Conservation (phyloP, 2,113 vertebrate genomes). For the Mobula birostris region DNA sequence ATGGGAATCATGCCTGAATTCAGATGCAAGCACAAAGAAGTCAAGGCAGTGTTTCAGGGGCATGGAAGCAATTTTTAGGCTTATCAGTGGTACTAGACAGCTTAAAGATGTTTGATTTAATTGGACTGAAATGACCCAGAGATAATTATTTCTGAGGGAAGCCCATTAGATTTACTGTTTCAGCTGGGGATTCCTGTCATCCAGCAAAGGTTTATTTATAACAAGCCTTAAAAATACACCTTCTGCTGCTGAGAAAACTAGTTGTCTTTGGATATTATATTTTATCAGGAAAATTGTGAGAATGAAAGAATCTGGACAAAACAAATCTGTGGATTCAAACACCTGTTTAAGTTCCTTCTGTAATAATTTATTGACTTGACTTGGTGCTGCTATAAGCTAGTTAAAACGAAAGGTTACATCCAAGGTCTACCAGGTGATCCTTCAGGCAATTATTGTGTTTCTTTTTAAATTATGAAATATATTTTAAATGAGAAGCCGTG, state of each 20-base stretch:
- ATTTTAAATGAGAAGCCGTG: not conserved
- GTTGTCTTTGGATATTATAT: not conserved
- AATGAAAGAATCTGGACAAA: not conserved
- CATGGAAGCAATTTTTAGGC: too few relatives aligned
- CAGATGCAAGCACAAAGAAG: too few relatives aligned
- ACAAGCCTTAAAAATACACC: not conserved
- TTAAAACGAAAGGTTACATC: not conserved
- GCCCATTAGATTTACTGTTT: not conserved
- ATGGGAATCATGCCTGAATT: too few relatives aligned
- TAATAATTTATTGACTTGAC: not conserved
- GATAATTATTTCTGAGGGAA: not conserved
- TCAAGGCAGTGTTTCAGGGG: too few relatives aligned
- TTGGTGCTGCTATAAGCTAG: not conserved
- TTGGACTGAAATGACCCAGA: not conserved
- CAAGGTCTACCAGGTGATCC: not conserved
- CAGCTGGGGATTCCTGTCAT: too few relatives aligned
- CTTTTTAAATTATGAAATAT: too few relatives aligned
- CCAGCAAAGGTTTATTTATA: not conserved
- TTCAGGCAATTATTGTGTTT: not conserved
- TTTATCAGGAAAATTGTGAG: not conserved
- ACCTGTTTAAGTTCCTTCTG: not conserved
- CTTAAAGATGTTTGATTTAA: not conserved
- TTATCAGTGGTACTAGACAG: not conserved
- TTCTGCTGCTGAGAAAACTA: not conserved
- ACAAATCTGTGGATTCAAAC: not conserved